Evolutionary conservation across 2,888 invertebrate genomes (phyloP).

Genomic region (Brachypterus glaber): DNA sequence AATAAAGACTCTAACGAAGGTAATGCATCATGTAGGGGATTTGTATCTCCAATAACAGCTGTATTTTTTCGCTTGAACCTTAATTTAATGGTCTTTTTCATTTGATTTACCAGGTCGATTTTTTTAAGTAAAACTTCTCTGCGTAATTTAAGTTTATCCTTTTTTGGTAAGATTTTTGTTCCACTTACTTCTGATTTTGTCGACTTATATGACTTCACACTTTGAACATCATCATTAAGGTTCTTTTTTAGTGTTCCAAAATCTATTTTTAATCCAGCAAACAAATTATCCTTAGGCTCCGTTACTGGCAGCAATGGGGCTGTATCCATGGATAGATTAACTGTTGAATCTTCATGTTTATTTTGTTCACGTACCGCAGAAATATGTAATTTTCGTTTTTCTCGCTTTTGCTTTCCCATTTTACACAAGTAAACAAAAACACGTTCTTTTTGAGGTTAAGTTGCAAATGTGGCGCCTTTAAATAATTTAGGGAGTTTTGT

Average conservation of each 20-base stretch:
- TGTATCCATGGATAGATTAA: constrained; percentile 2
- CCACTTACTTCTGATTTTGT: constrained; percentile 25
- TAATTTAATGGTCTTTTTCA: constrained; percentile 28
- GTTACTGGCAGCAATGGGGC: constrained; percentile 9
- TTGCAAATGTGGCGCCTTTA: too few species aligned
- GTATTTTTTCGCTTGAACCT: constrained; percentile 29
- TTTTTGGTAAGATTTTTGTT: constrained; percentile 28
- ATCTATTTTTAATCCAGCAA: constrained; percentile 26
- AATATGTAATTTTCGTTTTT: constrained; percentile 24
- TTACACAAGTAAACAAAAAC: too few species aligned
- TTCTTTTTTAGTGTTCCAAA: constrained; percentile 19
- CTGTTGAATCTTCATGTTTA: not conserved
- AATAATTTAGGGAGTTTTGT: too few species aligned
- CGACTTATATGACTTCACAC: constrained; percentile 32
- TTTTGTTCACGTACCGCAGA: constrained; percentile 14
- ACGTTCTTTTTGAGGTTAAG: too few species aligned
- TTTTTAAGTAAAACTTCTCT: constrained; percentile 30
- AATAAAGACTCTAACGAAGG: constrained; percentile 32
- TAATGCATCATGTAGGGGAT: constrained; percentile 32
- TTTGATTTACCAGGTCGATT: constrained; percentile 29
- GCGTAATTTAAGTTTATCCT: constrained; percentile 32
- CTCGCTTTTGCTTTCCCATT: constrained; percentile 22
- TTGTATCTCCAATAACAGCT: constrained; percentile 30
- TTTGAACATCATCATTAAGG: constrained; percentile 26
- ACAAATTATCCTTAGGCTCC: constrained; percentile 22